Evolutionary conservation across 2,888 invertebrate genomes (phyloP).

Genomic region (Drosophila mayaguana): DNA sequence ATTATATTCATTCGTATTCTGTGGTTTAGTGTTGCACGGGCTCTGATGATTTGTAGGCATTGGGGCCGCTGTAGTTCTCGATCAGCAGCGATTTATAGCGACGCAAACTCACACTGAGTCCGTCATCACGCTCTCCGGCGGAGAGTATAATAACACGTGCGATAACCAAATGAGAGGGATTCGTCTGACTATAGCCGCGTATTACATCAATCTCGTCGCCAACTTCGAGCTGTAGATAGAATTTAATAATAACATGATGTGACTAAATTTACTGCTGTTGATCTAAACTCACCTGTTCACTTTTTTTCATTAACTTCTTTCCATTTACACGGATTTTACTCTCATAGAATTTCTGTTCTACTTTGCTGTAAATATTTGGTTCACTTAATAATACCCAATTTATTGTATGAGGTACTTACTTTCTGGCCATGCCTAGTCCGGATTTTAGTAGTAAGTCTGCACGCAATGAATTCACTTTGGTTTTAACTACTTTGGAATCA

Average conservation of each 20-base stretch:
- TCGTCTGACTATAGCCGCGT: conserved; percentile 88
- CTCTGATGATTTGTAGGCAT: conserved; percentile 84
- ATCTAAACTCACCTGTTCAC: conserved; percentile 86
- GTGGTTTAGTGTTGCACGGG: conserved; percentile 84
- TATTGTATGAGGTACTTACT: conserved; percentile 86
- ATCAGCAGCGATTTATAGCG: conserved; percentile 90
- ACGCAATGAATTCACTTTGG: conserved; percentile 89
- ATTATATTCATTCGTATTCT: background rate
- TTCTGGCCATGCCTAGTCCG: conserved; percentile 90
- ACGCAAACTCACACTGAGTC: conserved; percentile 87
- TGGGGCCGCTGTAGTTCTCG: conserved; percentile 88
- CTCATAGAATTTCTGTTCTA: conserved; percentile 92
- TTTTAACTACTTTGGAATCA: conserved; percentile 88
- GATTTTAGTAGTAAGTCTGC: conserved; percentile 90
- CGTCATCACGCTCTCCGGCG: conserved; percentile 86
- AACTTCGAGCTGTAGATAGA: conserved; percentile 86
- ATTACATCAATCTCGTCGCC: conserved; percentile 93
- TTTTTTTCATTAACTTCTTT: conserved; percentile 91
- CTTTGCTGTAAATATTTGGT: conserved; percentile 87
- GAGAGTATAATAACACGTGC: conserved; percentile 89
- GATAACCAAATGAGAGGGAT: conserved; percentile 89
- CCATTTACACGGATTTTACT: conserved; percentile 93
- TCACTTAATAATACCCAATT: background rate
- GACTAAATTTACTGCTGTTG: background rate
- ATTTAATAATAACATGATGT: background rate